Percentiles rank a stretch among this genome's conserved stretches.
These are phyloP conservation scores for Forficula auricularia DNA, from an alignment of 1,140 invertebrate genomes.

Conservation along the genomic window DNA sequence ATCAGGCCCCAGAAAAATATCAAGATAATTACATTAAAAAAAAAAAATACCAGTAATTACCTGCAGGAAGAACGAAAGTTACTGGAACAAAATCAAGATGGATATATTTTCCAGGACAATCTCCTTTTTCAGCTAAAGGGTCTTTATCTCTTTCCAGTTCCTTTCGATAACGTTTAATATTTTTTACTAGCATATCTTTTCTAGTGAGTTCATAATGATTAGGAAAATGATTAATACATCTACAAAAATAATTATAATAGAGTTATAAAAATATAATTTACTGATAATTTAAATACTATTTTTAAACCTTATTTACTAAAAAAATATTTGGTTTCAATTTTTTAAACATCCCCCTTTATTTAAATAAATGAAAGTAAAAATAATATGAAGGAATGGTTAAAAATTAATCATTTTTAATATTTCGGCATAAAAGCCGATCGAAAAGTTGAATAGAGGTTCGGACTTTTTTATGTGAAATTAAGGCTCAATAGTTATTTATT, in stretches of 20 bases:
- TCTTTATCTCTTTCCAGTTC: slow-evolving; percentile 81
- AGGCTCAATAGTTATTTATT: no score
- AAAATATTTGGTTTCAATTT: no score
- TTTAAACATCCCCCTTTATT: no score
- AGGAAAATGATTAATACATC: slow-evolving; percentile 77
- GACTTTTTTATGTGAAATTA: no score
- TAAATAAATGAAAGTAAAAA: no score
- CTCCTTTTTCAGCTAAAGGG: slow-evolving; percentile 60
- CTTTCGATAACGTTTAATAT: slow-evolving; percentile 83
- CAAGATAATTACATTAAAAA: no score
- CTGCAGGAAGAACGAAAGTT: slow-evolving; percentile 80
- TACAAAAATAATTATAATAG: slow-evolving; percentile 20
- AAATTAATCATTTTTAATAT: no score
- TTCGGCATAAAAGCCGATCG: no score
- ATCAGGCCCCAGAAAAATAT: no score
- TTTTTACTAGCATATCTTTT: slow-evolving; percentile 88
- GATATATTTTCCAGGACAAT: slow-evolving; percentile 55
- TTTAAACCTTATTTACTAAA: no score
- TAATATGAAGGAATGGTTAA: no score
- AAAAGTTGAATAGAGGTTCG: no score
- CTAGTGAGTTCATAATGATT: slow-evolving; percentile 89
- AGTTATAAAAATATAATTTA: slow-evolving; percentile 8
- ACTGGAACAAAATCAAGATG: slow-evolving; percentile 81
- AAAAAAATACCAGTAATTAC: slow-evolving; percentile 17
- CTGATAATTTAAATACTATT: background rate